Evolutionary conservation across 2,888 invertebrate species (phyloP).

Genomic region (Lapara coniferarum): DNA sequence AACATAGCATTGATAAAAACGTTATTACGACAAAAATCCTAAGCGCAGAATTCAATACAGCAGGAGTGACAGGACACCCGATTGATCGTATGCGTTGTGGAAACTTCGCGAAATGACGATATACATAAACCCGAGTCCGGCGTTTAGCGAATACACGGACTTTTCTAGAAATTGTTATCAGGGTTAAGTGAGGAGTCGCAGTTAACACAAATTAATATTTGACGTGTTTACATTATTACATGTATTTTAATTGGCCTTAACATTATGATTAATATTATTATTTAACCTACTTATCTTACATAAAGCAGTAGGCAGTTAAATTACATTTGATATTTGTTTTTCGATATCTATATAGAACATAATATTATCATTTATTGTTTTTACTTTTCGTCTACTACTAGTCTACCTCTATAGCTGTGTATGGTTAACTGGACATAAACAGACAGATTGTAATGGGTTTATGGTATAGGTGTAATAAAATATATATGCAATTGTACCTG

Average conservation of each 20-base stretch:
- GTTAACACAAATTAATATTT: not conserved
- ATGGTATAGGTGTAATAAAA: not conserved
- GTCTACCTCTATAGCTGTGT: not conserved
- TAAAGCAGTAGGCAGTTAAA: not conserved
- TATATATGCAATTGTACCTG: constrained; percentile 83
- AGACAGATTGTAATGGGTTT: not conserved
- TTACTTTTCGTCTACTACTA: not conserved
- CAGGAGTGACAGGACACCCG: not conserved
- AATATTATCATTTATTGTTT: not conserved
- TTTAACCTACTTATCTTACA: not conserved
- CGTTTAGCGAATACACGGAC: not conserved
- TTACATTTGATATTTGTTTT: not conserved
- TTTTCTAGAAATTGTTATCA: not conserved
- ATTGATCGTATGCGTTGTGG: constrained; percentile 23
- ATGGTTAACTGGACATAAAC: not conserved
- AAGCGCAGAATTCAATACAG: not conserved
- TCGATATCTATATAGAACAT: too few relatives aligned
- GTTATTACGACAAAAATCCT: not conserved
- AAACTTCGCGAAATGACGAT: constrained; percentile 35
- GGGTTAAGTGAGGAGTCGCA: not conserved
- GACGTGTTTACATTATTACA: constrained; percentile 3
- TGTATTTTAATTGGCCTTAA: not conserved
- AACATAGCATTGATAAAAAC: too few relatives aligned
- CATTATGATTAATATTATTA: not conserved
- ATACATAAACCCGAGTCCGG: not conserved